Base-by-base conservation (phyloP, 2,888 invertebrate genomes). In the Synergus laeviventris region DNA sequence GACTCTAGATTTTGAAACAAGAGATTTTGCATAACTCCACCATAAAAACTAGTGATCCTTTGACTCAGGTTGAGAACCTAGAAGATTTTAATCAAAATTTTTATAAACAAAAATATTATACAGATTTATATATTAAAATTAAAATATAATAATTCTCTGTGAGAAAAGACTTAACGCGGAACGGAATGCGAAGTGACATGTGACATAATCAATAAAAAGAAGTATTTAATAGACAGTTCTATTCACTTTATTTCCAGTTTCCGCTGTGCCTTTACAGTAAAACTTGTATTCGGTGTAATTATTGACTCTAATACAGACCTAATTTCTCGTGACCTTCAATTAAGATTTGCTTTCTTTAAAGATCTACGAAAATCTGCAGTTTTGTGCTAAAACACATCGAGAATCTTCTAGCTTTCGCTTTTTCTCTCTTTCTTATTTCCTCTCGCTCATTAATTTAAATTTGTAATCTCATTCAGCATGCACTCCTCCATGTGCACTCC, bases 171-270 rank as follows among this genome's bases (percentile, higher is more conserved):
- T 24, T 49, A 4, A 24, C 21, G 66, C 42, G 24, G 24, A 64
- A 21, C 64, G 39, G 3, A 66, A 70, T 70, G 49, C 49, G 36
- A 54, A 70, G 24, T 2, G 36, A 45, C 21, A 54, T 45, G 24
- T 2, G 36, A 45, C 21, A 54, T 45, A 31, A 31, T 36, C n/a
- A 70, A 70, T 70, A 54, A 70, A 70, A 45, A n/a, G n/a, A 45
- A 70, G 24, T 70, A 54, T 70, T 70, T 54, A 49, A 70, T 49
- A 70, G 70, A 89, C 87, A 89, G 86, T 89, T 87, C 82, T 89
- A 89, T 88, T 90, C 85, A 89, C 85, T 90, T 90, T 90, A 89
- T 90, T 90, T 88, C 86, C 85, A 88, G 85, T 85, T 85, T 89
- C 86, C 86, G 87, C 85, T 88, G 87, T 87, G 85, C 83, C 86